Percentiles rank a stretch among this genome's conserved stretches.
These are phyloP conservation scores for Pollachius pollachius DNA, from an alignment of 2,113 vertebrate species.

Conservation along the genomic window DNA sequence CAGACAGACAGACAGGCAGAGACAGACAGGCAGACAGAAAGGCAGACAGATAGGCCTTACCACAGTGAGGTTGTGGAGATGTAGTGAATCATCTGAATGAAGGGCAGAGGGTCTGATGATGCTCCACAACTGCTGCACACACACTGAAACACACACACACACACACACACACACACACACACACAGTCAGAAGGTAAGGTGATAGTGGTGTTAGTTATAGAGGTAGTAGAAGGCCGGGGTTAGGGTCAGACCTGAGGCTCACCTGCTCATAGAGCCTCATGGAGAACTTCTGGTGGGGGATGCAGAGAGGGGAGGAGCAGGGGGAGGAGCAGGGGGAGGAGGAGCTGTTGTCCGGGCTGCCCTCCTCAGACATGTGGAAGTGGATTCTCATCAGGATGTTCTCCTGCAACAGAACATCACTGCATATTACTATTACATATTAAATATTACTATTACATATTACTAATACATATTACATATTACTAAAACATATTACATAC, in stretches of 20 bases:
- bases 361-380: constrained; percentile 95
- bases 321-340: constrained; percentile 77
- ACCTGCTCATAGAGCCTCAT: constrained; percentile 99
- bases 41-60: constrained; percentile 71
- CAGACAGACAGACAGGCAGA: neutral
- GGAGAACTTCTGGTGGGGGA: constrained; percentile 97
- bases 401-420: constrained; percentile 73
- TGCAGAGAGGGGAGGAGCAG: constrained; percentile 90
- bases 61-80: constrained; percentile 97
- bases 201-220: no score
- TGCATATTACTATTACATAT: neutral
- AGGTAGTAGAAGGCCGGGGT: no score
- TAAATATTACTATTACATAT: neutral
- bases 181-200: no score
- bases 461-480: neutral
- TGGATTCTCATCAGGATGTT: constrained; percentile 95
- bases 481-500: neutral
- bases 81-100: constrained; percentile 99
- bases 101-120: constrained; percentile 91
- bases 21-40: neutral
- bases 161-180: neutral
- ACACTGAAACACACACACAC: constrained; percentile 74
- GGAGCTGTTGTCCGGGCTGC: constrained; percentile 93
- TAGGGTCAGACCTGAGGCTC: constrained; percentile 14
- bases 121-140: constrained; percentile 95